These are phyloP conservation scores for Dendrocincla tyrannina DNA, from an alignment of 2,797 vertebrate genomes.

Conservation along the genomic window DNA sequence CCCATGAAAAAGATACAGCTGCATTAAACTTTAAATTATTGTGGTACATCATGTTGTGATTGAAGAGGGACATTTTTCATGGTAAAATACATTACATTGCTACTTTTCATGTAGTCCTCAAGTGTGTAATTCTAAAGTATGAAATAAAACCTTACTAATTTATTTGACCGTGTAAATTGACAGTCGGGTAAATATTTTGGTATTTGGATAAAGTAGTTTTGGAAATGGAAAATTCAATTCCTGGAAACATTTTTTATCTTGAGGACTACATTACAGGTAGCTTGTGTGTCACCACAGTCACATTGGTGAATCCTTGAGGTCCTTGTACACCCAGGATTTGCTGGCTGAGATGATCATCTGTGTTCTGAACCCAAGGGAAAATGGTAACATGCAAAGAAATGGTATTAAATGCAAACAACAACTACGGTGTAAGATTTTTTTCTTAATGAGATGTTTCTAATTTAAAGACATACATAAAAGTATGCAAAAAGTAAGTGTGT, in stretches of 20 bases:
- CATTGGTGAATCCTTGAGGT: constrained; percentile 8
- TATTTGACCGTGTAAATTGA: constrained; percentile 58
- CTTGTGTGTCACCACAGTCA: constrained; percentile 46
- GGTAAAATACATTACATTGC: not conserved
- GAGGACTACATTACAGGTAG: constrained; percentile 33
- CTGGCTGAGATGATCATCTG: not conserved
- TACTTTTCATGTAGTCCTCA: constrained; percentile 16
- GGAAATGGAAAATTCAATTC: constrained; percentile 44
- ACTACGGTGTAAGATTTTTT: constrained; percentile 54
- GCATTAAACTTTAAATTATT: not conserved
- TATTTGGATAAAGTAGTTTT: constrained; percentile 72
- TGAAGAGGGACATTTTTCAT: not conserved
- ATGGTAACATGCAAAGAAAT: not conserved
- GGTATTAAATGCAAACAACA: constrained; percentile 52
- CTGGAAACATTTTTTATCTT: constrained; percentile 16
- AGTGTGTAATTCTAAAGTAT: not conserved
- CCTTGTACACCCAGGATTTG: not conserved
- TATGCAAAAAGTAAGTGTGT: constrained; percentile 77
- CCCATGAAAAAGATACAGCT: not conserved
- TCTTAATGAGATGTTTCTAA: constrained; percentile 75
- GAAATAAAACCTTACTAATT: not conserved
- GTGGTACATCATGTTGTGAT: not conserved
- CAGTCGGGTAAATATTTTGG: constrained; percentile 62
- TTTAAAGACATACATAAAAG: constrained; percentile 72
- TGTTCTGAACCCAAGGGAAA: not conserved